These are phyloP conservation scores for Toxotes lorentzi DNA, from an alignment of 2,797 vertebrate species.

Conservation along the genomic window DNA sequence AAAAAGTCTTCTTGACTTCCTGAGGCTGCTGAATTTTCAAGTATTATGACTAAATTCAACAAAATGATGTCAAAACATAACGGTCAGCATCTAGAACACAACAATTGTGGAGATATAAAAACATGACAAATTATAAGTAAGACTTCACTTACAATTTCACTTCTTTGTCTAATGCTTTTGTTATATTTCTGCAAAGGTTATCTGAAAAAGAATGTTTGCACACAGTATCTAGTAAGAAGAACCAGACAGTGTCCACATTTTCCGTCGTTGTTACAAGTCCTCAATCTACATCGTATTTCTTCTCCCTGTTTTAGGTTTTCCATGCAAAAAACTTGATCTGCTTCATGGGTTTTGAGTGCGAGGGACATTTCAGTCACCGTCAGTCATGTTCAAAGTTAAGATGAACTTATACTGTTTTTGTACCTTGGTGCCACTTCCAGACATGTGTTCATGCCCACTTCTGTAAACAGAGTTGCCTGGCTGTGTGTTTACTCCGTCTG, in stretches of 20 bases:
- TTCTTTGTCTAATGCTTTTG: neutral
- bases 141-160: neutral
- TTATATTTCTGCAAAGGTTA: neutral
- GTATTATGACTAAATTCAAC: conserved; percentile 16
- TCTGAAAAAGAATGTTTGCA: neutral
- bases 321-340: neutral
- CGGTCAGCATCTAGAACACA: neutral
- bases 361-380: neutral
- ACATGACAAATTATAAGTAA: neutral
- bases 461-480: conserved; percentile 7
- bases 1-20: neutral
- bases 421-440: conserved; percentile 22
- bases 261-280: neutral
- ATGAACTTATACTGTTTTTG: conserved; percentile 6
- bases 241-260: neutral
- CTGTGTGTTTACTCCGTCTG: conserved; percentile 61
- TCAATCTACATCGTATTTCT: neutral
- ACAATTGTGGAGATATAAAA: neutral
- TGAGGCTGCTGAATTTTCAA: neutral
- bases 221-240: neutral
- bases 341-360: neutral
- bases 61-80: neutral
- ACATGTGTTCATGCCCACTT: conserved; percentile 1
- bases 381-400: conserved; percentile 5
- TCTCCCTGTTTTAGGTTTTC: neutral